Percentiles rank a stretch among this genome's conserved stretches.
Conservation (phyloP, 2,797 vertebrate genomes). For the Chelmon rostratus region DNA sequence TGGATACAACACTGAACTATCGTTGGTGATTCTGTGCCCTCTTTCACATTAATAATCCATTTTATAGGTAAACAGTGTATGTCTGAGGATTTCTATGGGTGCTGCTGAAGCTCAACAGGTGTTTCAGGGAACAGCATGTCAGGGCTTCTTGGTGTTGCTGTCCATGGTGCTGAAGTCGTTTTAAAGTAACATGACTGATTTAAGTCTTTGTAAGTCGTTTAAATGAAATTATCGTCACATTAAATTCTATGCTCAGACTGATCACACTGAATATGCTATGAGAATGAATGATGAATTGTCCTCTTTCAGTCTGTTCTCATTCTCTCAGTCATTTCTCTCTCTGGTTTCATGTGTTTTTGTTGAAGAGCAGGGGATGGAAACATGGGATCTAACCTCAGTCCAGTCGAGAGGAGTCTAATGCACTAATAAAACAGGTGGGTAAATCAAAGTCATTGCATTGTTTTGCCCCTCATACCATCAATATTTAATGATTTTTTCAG, state of each 20-base stretch:
- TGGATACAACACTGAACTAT: background rate
- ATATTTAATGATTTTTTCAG: background rate
- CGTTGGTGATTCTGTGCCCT: background rate
- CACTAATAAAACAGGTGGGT: slow-evolving; percentile 48
- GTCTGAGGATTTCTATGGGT: background rate
- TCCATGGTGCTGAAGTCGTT: slow-evolving; percentile 59
- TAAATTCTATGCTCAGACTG: background rate
- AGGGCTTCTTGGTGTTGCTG: slow-evolving; percentile 34
- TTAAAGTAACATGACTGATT: background rate
- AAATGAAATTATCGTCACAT: background rate
- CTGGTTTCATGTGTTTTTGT: slow-evolving; percentile 34
- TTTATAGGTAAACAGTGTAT: background rate
- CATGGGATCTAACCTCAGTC: slow-evolving; percentile 47
- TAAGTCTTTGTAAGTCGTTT: slow-evolving; percentile 6
- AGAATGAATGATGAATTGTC: slow-evolving; percentile 7
- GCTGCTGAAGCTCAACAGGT: slow-evolving; percentile 22
- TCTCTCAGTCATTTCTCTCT: too few species aligned
- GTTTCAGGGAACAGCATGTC: slow-evolving; percentile 12
- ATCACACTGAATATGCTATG: background rate
- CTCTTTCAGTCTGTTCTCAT: slow-evolving; percentile 10
- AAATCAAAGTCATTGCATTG: background rate
- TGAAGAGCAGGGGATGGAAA: slow-evolving; percentile 41
- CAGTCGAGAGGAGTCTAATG: slow-evolving; percentile 26
- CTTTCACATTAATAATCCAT: slow-evolving; percentile 11
- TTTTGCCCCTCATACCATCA: background rate